These are phyloP conservation scores for Microvelia longipes DNA, from an alignment of 1,140 invertebrate genomes.

Conservation along the genomic window DNA sequence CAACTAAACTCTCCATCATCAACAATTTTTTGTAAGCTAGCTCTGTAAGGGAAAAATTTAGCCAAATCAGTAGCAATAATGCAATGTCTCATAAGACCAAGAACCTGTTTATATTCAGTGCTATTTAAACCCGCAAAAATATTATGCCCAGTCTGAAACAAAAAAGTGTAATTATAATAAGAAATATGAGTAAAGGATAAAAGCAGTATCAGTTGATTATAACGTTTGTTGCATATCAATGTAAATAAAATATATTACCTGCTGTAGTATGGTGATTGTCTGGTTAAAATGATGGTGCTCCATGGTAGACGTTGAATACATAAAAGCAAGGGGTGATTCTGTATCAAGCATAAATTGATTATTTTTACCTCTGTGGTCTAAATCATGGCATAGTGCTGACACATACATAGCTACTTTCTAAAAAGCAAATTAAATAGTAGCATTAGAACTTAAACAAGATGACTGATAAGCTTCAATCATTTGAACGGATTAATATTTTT, in stretches of 20 bases:
- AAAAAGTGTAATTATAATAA: too few relatives aligned
- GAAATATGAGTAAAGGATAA: too few relatives aligned
- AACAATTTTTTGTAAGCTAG: slow-evolving; percentile 42
- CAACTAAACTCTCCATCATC: slow-evolving; percentile 42
- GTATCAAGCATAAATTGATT: slow-evolving; percentile 70
- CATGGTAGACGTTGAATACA: slow-evolving; percentile 69
- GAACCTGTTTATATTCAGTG: slow-evolving; percentile 59
- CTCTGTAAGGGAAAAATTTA: slow-evolving; percentile 59
- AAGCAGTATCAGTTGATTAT: slow-evolving; percentile 5
- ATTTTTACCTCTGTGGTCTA: slow-evolving; percentile 71
- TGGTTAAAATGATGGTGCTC: slow-evolving; percentile 81
- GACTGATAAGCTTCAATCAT: not conserved
- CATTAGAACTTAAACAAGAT: not conserved
- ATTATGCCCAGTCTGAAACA: slow-evolving; percentile 55
- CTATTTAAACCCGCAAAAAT: slow-evolving; percentile 57
- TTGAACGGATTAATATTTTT: not conserved
- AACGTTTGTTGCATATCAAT: not conserved
- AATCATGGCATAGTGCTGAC: slow-evolving; percentile 64
- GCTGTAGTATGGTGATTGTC: slow-evolving; percentile 66
- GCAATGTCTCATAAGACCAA: slow-evolving; percentile 59
- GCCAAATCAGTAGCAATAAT: slow-evolving; percentile 73
- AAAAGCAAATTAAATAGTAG: slow-evolving; percentile 14
- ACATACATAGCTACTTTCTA: slow-evolving; percentile 61
- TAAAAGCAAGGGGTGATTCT: slow-evolving; percentile 59
- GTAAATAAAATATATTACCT: slow-evolving; percentile 35